A percentile compares a stretch with the other conserved stretches of the same genome.
Evolutionary conservation across 2,888 invertebrate genomes (phyloP).

Genomic region (Phytoseiulus persimilis): DNA sequence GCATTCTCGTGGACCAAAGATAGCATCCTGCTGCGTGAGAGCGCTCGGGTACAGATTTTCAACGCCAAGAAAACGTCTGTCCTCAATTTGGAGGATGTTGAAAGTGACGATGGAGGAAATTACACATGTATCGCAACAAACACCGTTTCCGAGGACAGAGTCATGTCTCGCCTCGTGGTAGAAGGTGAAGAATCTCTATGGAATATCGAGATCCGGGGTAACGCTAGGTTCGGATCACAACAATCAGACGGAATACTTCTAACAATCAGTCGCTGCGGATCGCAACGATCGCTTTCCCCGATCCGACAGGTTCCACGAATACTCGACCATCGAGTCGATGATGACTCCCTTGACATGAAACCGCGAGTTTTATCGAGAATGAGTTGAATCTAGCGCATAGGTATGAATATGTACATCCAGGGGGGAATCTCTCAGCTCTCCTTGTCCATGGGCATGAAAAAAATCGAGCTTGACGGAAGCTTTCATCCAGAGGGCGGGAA

Average conservation of each 20-base stretch:
- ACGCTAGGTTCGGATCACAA: background rate
- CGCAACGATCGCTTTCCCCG: no score
- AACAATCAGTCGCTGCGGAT: no score
- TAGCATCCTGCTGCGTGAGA: background rate
- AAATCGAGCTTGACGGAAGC: no score
- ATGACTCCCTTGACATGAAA: no score
- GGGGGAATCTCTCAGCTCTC: no score
- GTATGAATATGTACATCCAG: no score
- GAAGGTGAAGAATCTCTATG: background rate
- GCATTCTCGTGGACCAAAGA: conserved; percentile 10
- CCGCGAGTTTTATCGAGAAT: no score
- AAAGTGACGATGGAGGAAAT: background rate
- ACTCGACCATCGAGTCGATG: no score
- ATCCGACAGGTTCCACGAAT: no score
- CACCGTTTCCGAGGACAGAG: background rate
- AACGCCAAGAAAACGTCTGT: background rate
- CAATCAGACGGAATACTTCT: background rate
- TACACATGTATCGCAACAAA: conserved; percentile 14
- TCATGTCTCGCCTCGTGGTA: background rate
- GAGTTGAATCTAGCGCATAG: no score
- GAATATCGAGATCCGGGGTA: no score
- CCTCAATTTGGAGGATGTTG: background rate
- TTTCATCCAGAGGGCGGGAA: background rate
- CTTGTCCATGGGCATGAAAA: no score
- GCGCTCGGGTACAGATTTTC: background rate